phyloP scores from a whole-genome alignment of 2,113 vertebrate species.

The Rhineura floridana region DNA sequence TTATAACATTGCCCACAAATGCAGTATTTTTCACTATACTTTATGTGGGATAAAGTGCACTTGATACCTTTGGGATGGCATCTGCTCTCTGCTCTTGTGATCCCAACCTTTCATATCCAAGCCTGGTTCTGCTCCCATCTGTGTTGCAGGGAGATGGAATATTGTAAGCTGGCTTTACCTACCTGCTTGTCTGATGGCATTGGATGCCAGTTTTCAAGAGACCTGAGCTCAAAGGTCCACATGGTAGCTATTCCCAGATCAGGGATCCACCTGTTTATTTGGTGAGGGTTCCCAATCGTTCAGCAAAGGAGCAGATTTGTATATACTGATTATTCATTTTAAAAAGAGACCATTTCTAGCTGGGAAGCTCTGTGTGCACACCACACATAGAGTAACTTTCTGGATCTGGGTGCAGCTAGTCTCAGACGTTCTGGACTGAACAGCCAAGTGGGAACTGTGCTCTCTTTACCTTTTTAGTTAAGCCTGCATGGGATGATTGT shows the following conservation, averaged over 20 bases:
- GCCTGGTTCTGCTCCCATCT: neutral
- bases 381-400: neutral
- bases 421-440: neutral
- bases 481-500: neutral
- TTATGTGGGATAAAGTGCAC: neutral
- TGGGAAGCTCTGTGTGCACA: neutral
- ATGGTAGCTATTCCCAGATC: neutral
- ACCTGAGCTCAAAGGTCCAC: neutral
- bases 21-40: neutral
- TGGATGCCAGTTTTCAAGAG: neutral
- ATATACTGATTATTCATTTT: neutral
- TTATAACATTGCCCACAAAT: neutral
- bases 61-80: neutral
- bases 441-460: neutral
- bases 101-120: neutral
- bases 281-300: neutral
- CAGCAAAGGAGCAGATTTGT: too few relatives aligned
- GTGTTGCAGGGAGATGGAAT: neutral
- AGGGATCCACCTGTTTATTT: neutral
- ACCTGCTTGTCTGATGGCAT: neutral
- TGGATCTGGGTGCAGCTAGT: neutral
- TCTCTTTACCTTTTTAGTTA: neutral
- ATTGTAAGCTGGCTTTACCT: neutral
- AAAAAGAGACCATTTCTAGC: neutral
- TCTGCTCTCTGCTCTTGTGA: neutral